phyloP scores from a whole-genome alignment of 2,888 invertebrate genomes.

The Drosophila eohydei region DNA sequence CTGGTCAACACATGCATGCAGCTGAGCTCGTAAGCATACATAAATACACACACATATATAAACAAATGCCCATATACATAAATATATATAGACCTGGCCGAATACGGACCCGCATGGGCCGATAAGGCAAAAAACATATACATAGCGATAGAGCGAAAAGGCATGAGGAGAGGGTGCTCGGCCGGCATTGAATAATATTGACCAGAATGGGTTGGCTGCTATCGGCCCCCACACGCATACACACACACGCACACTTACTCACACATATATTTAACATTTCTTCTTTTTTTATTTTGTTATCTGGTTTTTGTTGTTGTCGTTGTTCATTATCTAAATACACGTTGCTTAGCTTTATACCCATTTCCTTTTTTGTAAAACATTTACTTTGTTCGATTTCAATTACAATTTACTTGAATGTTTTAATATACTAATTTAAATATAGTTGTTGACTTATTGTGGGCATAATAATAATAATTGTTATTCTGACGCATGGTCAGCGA shows the following conservation, averaged over 20 bases:
- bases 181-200: conserved; percentile 71
- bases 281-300: conserved; percentile 47
- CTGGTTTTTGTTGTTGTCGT: conserved; percentile 50
- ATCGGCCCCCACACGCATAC: conserved; percentile 19
- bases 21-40: conserved; percentile 21
- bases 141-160: conserved; percentile 19
- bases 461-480: conserved; percentile 25
- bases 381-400: conserved; percentile 53
- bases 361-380: conserved; percentile 42
- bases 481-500: conserved; percentile 52
- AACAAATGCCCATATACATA: not conserved
- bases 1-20: conserved; percentile 42
- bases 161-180: conserved; percentile 13
- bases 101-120: conserved; percentile 51
- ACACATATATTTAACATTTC: conserved; percentile 9
- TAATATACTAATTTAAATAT: conserved; percentile 34
- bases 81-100: conserved; percentile 27
- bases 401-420: conserved; percentile 51
- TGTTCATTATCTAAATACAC: conserved; percentile 73
- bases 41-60: not conserved
- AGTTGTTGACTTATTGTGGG: conserved; percentile 33
- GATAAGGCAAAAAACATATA: conserved; percentile 60
- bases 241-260: conserved; percentile 2
- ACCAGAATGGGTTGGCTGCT: conserved; percentile 62
- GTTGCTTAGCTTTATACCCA: conserved; percentile 62